Base-by-base conservation (phyloP, 2,797 vertebrate genomes). In the Xiphophorus birchmanni region DNA sequence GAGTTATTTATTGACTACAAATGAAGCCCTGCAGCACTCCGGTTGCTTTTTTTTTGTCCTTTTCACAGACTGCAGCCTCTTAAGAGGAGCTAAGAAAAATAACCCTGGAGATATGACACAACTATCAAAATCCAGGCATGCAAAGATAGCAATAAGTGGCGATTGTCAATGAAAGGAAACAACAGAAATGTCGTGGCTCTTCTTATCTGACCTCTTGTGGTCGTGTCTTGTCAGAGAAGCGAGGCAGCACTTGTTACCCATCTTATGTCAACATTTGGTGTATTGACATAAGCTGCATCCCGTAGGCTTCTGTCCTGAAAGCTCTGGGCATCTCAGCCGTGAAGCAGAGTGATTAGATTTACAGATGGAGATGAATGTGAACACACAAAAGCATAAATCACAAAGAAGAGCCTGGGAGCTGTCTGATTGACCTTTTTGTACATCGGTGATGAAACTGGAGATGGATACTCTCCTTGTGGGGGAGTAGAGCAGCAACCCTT, bases 221-320 rank as follows among this genome's bases (percentile, higher is more conserved):
- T 76, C 47, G 26, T 21, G 82, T 83, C 50, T 80, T 87, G 69
- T 89, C 81, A 78, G 40, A 76, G 87, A 81, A 79, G 87, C 29
- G 65, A 89, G 88, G 82, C 84, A 80, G 84, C 79, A 76, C 40
- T 83, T 65, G 93, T 89, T 93, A 85, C 92, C 87, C 91, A 13
- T 94, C 93, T 93, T 93, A 88, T 95, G 92, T 96, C 95, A 95
- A 95, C 95, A 95, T 86, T 72, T 76, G 86, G 23, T 60, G 85
- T 95, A 94, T 95, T 96, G 94, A 95, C 93, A 93, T 93, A 93
- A 95, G 93, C 93, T 80, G 89, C 90, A 93, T 91, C 91, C 93
- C 83, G 50, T 86, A 52, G 73, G 87, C 92, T 93, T 89, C 88
- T 88, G 90, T 93, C 87, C 86, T 80, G 86, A 83, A 85, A 85